phyloP scores from a whole-genome alignment of 2,113 vertebrate species.

The Phalacrocorax pelagicus region DNA sequence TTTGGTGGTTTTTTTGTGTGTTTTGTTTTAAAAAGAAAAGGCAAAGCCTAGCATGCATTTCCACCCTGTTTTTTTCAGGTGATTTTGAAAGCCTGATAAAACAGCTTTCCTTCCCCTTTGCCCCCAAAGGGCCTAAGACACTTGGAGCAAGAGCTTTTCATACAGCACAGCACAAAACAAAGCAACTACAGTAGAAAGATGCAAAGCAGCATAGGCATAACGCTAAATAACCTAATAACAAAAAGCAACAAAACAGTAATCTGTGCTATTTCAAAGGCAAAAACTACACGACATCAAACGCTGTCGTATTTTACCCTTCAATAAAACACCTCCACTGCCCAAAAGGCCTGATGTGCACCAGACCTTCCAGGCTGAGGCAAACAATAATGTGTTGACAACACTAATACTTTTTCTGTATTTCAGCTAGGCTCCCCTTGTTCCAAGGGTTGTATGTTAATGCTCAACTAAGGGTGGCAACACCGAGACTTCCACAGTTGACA shows the following conservation, averaged over 20 bases:
- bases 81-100: neutral
- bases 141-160: neutral
- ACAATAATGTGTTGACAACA: rapidly evolving
- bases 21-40: neutral
- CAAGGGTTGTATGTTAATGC: neutral
- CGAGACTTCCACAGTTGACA: neutral
- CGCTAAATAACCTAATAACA: neutral
- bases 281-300: neutral
- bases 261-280: neutral
- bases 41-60: neutral
- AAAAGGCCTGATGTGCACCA: neutral
- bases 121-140: neutral
- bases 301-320: neutral
- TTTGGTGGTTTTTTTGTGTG: too few species aligned
- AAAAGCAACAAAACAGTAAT: neutral
- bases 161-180: neutral
- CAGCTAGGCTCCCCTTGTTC: neutral
- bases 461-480: neutral
- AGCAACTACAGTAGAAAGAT: neutral
- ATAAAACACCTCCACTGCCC: neutral
- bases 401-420: neutral
- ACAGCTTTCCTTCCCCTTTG: neutral
- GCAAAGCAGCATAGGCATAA: neutral
- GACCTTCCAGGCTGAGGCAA: neutral
- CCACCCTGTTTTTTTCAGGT: neutral